Evolutionary conservation across 2,797 vertebrate species (phyloP), one percentile per base, ranked within the genome.

Genomic region (Gallinago stenura): DNA sequence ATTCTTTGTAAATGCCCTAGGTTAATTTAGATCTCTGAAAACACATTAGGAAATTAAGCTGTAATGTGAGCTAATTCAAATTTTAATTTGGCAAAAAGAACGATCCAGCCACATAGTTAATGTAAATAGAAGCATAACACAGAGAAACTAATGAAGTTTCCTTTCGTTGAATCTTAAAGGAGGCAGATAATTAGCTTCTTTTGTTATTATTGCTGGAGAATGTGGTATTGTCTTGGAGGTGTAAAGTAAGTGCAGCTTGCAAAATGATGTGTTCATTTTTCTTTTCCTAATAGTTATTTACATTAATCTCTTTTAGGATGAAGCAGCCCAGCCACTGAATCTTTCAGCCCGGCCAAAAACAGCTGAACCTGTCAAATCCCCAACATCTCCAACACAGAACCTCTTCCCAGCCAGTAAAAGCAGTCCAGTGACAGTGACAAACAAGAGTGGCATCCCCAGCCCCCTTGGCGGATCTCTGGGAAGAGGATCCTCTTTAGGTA

Each of bases 71-170:
- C 98, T 98, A 98, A 99, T 99, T 99, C 98, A 98, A 98, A 99
- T 98, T 99, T 99, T 99, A 99, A 99, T 99, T 99, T 99, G 98
- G 98, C 98, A 98, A 98, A 99, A 99, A 99, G 98, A 99, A 98
- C 93, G 98, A 97, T 98, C 95, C 98, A 98, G 98, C 98, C 98
- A 98, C 98, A 98, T 98, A 98, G 98, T 99, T 98, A 98, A 99
- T 98, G 98, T 99, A 98, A 98, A 98, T 98, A 98, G 98, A 98
- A 98, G 98, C 98, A 98, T 97, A 97, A 98, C 96, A 98, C 97
- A 97, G 98, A 96, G 97, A 97, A 98, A 98, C 98, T 98, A 99
- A 99, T 98, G 98, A 98, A 97, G 89, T 97, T 98, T 98, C 97
- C 94, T 98, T 97, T 97, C 14, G 22, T 95, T 97, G 96, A 97